phyloP scores from a whole-genome alignment of 2,888 invertebrate genomes.

The Folsomia candida region DNA sequence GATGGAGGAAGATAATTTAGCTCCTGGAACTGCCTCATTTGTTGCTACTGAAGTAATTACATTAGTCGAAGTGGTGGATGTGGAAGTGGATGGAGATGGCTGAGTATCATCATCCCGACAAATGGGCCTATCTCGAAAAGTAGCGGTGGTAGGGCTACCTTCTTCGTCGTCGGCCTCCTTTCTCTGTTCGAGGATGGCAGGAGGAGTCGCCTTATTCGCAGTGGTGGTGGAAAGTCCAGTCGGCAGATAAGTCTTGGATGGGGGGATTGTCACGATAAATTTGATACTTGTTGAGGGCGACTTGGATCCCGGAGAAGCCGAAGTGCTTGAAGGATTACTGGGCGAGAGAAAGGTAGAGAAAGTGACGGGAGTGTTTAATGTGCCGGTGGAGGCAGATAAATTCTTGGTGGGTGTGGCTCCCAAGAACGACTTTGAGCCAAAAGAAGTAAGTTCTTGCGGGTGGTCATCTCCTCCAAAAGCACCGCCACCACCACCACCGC shows the following conservation, averaged over 20 bases:
- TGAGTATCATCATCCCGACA: neutral
- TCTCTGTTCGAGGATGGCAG: neutral
- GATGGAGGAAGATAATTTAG: neutral
- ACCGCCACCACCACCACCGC: too few relatives aligned
- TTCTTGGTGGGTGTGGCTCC: slow-evolving; percentile 3
- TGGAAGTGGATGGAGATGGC: neutral
- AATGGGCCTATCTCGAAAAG: neutral
- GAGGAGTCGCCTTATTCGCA: too few relatives aligned
- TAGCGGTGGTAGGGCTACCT: neutral
- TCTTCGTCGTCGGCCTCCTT: neutral
- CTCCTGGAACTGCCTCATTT: neutral
- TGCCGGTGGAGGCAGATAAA: slow-evolving; percentile 5
- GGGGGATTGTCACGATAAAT: slow-evolving; percentile 16
- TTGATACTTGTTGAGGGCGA: slow-evolving; percentile 19
- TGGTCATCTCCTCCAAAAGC: too few relatives aligned
- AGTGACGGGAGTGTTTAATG: slow-evolving; percentile 1
- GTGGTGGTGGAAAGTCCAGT: neutral
- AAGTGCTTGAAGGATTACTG: neutral
- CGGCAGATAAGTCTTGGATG: slow-evolving; percentile 15
- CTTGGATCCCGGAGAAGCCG: slow-evolving; percentile 2
- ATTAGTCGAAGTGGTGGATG: neutral
- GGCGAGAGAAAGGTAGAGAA: slow-evolving; percentile 6
- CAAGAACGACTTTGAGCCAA: too few relatives aligned
- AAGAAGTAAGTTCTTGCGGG: too few relatives aligned
- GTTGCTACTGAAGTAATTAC: slow-evolving; percentile 5